Percentiles rank a stretch among this genome's conserved stretches.
Evolutionary conservation across 2,888 invertebrate species (phyloP).

Genomic region (Chloroclystis v-ata): DNA sequence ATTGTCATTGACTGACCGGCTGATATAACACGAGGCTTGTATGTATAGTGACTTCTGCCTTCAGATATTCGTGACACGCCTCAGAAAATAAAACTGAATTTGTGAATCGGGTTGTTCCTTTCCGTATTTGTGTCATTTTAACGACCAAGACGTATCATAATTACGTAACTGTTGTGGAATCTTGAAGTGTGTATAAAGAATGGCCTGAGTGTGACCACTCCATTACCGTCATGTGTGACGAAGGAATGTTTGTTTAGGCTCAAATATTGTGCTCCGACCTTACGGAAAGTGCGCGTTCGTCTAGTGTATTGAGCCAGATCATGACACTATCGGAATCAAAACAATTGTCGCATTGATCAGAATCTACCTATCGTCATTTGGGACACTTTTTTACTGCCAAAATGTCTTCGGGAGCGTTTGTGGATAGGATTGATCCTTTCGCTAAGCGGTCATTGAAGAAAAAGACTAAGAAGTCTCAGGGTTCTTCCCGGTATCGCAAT

Average conservation of each 20-base stretch:
- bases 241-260: slow-evolving; percentile 79
- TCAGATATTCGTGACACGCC: slow-evolving; percentile 79
- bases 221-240: slow-evolving; percentile 78
- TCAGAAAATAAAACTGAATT: slow-evolving; percentile 76
- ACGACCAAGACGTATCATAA: slow-evolving; percentile 73
- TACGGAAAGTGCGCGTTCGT: slow-evolving; percentile 71
- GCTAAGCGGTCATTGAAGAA: slow-evolving; percentile 98
- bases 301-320: slow-evolving; percentile 71
- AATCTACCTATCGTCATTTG: slow-evolving; percentile 72
- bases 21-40: slow-evolving; percentile 80
- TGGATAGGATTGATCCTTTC: slow-evolving; percentile 99
- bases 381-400: slow-evolving; percentile 74
- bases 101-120: slow-evolving; percentile 72
- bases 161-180: slow-evolving; percentile 79
- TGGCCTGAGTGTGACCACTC: slow-evolving; percentile 77
- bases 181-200: slow-evolving; percentile 75
- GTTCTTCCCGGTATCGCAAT: slow-evolving; percentile 98
- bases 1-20: slow-evolving; percentile 79
- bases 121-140: slow-evolving; percentile 74
- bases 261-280: slow-evolving; percentile 72
- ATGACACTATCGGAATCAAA: slow-evolving; percentile 74
- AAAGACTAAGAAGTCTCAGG: slow-evolving; percentile 99
- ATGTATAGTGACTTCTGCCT: slow-evolving; percentile 78
- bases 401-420: slow-evolving; percentile 92
- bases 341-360: slow-evolving; percentile 73